Evolutionary conservation across 2,113 vertebrate genomes (phyloP), one percentile per base, ranked within the genome.

Genomic region (Scopus umbretta): DNA sequence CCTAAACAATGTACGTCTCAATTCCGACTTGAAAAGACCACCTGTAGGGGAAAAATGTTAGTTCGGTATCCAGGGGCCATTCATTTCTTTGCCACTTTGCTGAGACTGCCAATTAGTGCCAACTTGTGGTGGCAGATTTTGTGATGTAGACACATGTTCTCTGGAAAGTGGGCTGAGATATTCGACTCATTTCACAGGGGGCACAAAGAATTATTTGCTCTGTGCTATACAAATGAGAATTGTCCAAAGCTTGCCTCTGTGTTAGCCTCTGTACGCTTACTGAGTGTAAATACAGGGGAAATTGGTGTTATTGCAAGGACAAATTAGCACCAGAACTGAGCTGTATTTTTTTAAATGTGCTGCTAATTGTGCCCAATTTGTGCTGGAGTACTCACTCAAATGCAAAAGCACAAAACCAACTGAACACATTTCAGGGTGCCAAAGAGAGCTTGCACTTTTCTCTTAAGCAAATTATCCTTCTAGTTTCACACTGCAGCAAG

Each of bases 61-160:
- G 97, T 97, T 98, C 92, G 94, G 91, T 98, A 92, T 97, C 97
- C 96, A 97, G 96, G 96, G 96, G 70, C 96, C 94, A 97, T 97
- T 98, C 97, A 97, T 98, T 96, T 90, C 96, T 97, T 97, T 96
- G 97, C 97, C 96, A 97, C 97, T 98, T 96, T 81, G 95, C 96
- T 97, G 96, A 97, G 96, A 25, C 96, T 96, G 96, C 97, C 97
- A 98, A 98, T 98, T 98, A 98, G 96, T 98, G 97, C 97, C 97
- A 98, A 97, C 97, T 97, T 97, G 97, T 98, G 97, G 97, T 98
- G 97, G 97, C 97, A 98, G 97, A 97, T 97, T 98, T 97, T 97
- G 96, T 97, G 96, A 96, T 98, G 95, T 95, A 95, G 97, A 98
- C 97, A 97, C 97, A 98, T 98, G 97, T 97, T 97, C 96, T 86